These are phyloP conservation scores for Acanthacorydalis orientalis DNA, from an alignment of 2,888 invertebrate genomes.

Conservation along the genomic window DNA sequence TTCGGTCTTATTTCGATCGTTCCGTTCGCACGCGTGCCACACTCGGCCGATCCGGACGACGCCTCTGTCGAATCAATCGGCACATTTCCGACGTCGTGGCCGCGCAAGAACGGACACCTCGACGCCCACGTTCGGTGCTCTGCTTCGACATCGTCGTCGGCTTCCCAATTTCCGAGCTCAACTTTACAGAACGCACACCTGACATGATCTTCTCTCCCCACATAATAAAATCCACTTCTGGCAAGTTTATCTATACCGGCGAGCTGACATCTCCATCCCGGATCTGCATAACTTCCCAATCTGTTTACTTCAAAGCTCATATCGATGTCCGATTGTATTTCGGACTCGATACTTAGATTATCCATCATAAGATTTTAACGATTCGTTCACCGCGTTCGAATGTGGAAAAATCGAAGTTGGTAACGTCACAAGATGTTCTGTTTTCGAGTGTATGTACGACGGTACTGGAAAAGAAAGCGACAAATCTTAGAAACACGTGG, in stretches of 20 bases:
- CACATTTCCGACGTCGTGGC: conserved; percentile 44
- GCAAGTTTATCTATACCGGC: conserved; percentile 50
- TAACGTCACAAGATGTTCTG: too few species aligned
- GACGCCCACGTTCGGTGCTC: conserved; percentile 73
- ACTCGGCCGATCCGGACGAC: conserved; percentile 20
- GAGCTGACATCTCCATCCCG: conserved; percentile 45
- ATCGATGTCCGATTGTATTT: conserved; percentile 18
- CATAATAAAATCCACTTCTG: conserved; percentile 68
- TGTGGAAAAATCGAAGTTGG: too few species aligned
- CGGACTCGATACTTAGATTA: neutral
- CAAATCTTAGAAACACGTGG: too few species aligned
- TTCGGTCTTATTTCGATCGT: conserved; percentile 24
- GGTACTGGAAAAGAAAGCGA: too few species aligned
- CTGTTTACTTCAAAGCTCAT: conserved; percentile 44
- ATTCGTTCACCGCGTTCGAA: too few species aligned
- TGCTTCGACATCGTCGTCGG: conserved; percentile 60
- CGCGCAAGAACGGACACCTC: conserved; percentile 58
- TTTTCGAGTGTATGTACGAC: too few species aligned
- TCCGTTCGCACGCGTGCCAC: conserved; percentile 23
- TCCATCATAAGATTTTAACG: neutral
- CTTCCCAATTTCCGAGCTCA: conserved; percentile 66
- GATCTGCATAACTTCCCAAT: conserved; percentile 37
- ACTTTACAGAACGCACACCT: conserved; percentile 67
- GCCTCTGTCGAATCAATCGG: conserved; percentile 24
- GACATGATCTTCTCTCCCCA: conserved; percentile 57